Evolutionary conservation across 2,113 vertebrate species (phyloP), one percentile per base, ranked within the genome.

Genomic region (Sylvia atricapilla): DNA sequence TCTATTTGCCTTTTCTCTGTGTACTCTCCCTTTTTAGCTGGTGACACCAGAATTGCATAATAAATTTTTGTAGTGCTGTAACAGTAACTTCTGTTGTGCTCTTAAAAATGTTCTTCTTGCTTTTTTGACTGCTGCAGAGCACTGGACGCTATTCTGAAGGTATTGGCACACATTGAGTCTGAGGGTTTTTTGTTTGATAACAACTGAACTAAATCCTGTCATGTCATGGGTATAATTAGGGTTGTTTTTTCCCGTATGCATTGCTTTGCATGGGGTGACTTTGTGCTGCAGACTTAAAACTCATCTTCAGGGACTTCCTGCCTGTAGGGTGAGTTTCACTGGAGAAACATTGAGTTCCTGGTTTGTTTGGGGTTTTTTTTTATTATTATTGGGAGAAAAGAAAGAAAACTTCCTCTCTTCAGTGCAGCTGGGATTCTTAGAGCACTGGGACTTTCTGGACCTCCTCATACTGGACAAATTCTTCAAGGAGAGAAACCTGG

Each of bases 221-320:
- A 23, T 49, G 33, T 80, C 44, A 68, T 69, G 68, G 67, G 68
- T 92, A 69, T 92, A 86, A 88, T 90, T 86, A 86, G 79, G 75
- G 55, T 88, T 92, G 92, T 80, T 92, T 92, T 95, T 95, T 80
- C 83, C 83, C 16, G 2, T 87, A 8, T 77, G 64, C 21, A 2
- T 80, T 90, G 47, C 92, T 93, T 85, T 88, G 59, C 63, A 86
- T 63, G 92, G 86, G 80, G 46, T 92, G 85, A 93, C 68, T 88
- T 85, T 43, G 67, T 77, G 76, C 49, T 85, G 80, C 92, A 86
- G 95, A 44, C 88, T 93, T 94, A 90, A 94, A 96, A 96, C 84
- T 91, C 93, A 89, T 96, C 91, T 95, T 96, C 94, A 87, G 90
- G 84, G 76, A 94, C 94, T 97, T 97, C 93, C 87, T 96, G 90